phyloP scores from a whole-genome alignment of 2,797 vertebrate genomes.

The Cyprinella venusta region DNA sequence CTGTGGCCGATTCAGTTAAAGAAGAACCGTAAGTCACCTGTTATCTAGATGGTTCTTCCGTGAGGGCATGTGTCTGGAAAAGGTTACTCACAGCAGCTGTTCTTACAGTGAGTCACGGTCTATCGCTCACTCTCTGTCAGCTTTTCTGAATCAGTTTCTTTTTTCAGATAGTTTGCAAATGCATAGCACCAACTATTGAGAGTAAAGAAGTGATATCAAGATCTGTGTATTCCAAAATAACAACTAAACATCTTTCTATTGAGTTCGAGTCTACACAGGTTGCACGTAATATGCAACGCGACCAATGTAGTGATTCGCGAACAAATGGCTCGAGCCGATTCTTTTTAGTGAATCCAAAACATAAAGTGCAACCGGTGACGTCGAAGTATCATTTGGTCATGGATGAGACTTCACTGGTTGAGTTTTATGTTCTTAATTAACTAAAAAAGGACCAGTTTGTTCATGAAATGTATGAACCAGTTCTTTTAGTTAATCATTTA shows the following conservation, averaged over 20 bases:
- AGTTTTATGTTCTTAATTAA: background rate
- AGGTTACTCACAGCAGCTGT: conserved; percentile 46
- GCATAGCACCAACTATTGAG: background rate
- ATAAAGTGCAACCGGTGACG: background rate
- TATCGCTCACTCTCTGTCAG: background rate
- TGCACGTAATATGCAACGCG: too few species aligned
- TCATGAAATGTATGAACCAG: background rate
- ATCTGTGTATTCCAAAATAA: background rate
- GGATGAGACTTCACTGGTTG: background rate
- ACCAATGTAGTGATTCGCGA: too few species aligned
- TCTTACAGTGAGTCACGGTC: conserved; percentile 29
- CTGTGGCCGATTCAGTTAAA: conserved; percentile 16
- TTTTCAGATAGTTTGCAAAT: background rate
- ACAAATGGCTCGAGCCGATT: too few species aligned
- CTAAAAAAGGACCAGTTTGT: background rate
- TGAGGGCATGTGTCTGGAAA: conserved; percentile 33
- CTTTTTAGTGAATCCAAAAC: too few species aligned
- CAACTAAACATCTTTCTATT: too few species aligned
- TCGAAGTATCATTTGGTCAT: background rate
- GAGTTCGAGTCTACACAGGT: too few species aligned
- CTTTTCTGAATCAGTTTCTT: background rate
- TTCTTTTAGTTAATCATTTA: background rate
- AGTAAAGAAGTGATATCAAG: background rate
- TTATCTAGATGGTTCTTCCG: conserved; percentile 29
- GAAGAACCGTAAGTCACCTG: conserved; percentile 51